Percentiles rank a stretch among this genome's conserved stretches.
Evolutionary conservation across 2,888 invertebrate genomes (phyloP).

Genomic region (Nemapogon koenigi): DNA sequence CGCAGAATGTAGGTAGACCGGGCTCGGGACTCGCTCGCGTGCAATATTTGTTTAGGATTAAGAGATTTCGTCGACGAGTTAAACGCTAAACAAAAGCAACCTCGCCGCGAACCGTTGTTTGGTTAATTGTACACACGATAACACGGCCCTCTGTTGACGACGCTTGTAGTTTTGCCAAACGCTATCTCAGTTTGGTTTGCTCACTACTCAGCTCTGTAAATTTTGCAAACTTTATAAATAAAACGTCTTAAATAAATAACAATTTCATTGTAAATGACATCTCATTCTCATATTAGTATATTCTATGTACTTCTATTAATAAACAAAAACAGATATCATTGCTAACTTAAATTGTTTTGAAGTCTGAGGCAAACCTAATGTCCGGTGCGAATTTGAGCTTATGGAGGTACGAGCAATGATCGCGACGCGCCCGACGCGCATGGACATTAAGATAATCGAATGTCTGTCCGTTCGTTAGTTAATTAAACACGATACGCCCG

Average conservation of each 20-base stretch:
- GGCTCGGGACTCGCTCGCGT: constrained; percentile 22
- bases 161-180: constrained; percentile 8
- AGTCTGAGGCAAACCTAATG: constrained; percentile 1
- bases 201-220: constrained; percentile 3
- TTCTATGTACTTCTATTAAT: no score
- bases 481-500: constrained; percentile 58
- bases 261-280: no score
- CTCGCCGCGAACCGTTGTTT: constrained; percentile 51
- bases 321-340: no score
- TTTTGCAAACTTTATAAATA: background rate
- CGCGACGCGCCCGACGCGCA: constrained; percentile 26
- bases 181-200: constrained; percentile 5
- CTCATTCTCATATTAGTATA: no score
- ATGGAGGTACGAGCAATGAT: constrained; percentile 15
- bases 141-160: constrained; percentile 21
- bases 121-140: constrained; percentile 57
- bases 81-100: constrained; percentile 52
- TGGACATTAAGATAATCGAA: constrained; percentile 50
- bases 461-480: constrained; percentile 51
- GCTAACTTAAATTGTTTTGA: no score
- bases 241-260: background rate
- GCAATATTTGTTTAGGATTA: constrained; percentile 60
- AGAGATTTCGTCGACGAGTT: constrained; percentile 46
- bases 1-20: constrained; percentile 36
- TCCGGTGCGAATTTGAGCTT: constrained; percentile 6